Percentiles rank a stretch among this genome's conserved stretches.
These are phyloP conservation scores for Anadara kagoshimensis DNA, from an alignment of 1,140 invertebrate species.

Conservation along the genomic window DNA sequence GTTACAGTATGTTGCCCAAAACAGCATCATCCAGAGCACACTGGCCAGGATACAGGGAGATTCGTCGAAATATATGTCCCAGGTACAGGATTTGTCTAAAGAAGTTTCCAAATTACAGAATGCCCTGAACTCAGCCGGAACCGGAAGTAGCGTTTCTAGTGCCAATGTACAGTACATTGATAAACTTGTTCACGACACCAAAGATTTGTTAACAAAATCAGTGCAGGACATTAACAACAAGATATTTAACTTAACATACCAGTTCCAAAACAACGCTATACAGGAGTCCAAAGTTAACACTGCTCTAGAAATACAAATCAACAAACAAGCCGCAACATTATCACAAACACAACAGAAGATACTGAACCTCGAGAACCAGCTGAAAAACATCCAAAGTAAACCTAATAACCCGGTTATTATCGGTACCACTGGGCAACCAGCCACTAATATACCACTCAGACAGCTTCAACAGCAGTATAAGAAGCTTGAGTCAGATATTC, in stretches of 20 bases:
- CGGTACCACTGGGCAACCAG: neutral
- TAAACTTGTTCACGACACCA: constrained; percentile 36
- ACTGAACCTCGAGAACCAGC: constrained; percentile 32
- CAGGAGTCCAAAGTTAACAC: constrained; percentile 36
- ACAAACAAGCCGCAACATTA: constrained; percentile 23
- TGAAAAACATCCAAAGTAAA: constrained; percentile 30
- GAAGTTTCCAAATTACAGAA: constrained; percentile 33
- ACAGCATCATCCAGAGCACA: constrained; percentile 36
- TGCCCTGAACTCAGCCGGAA: neutral
- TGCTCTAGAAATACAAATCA: constrained; percentile 36
- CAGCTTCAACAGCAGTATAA: constrained; percentile 4
- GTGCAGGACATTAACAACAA: constrained; percentile 31
- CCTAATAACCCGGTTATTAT: neutral
- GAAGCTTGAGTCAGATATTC: constrained; percentile 21
- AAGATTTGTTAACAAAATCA: constrained; percentile 31
- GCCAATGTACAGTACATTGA: constrained; percentile 17
- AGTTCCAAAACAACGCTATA: constrained; percentile 34
- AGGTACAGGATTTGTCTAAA: constrained; percentile 17
- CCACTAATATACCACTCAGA: neutral
- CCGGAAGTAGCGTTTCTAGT: neutral
- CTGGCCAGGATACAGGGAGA: constrained; percentile 29
- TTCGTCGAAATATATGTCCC: constrained; percentile 21
- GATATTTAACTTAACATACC: constrained; percentile 32
- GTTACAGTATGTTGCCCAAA: constrained; percentile 13
- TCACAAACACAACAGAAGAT: constrained; percentile 26